A percentile compares a stretch with the other conserved stretches of the same genome.
phyloP scores from a whole-genome alignment of 30 jellyfish, hydroid and myxozoan species.

The Aurelia sp. region DNA sequence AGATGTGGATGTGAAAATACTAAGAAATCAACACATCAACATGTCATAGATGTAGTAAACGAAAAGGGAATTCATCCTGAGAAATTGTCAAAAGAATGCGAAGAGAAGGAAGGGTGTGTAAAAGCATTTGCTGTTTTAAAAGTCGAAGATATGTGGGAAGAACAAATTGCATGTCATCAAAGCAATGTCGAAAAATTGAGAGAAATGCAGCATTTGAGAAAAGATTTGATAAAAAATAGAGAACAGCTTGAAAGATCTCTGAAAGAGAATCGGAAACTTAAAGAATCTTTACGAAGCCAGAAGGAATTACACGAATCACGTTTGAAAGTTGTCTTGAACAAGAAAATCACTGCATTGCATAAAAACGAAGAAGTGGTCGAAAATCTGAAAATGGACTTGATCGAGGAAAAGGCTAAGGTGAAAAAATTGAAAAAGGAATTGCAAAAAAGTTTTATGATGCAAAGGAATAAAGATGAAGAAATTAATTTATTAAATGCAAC shows the following conservation, averaged over 20 bases:
- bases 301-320: constrained; percentile 1
- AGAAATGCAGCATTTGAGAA: constrained; percentile 39
- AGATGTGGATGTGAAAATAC: too few species aligned
- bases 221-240: constrained; percentile 7
- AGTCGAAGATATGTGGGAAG: constrained; percentile 37
- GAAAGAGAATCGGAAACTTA: constrained; percentile 27
- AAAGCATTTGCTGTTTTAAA: constrained; percentile 34
- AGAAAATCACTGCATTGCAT: not conserved
- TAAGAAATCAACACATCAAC: too few species aligned
- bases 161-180: constrained; percentile 41
- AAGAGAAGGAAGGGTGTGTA: too few species aligned
- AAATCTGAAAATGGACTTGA: constrained; percentile 2
- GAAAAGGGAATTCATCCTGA: too few species aligned
- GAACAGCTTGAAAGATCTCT: constrained; percentile 32
- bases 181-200: constrained; percentile 25
- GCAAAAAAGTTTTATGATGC: not conserved
- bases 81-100: too few species aligned
- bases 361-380: constrained; percentile 13
- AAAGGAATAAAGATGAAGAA: constrained; percentile 14
- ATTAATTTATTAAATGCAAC: constrained; percentile 10
- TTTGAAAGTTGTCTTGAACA: not conserved
- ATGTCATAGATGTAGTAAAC: too few species aligned
- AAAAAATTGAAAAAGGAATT: constrained; percentile 10
- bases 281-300: not conserved
- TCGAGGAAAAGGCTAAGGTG: not conserved